Conservation (phyloP, 2,888 invertebrate species). For the Seira sanloemensis region DNA sequence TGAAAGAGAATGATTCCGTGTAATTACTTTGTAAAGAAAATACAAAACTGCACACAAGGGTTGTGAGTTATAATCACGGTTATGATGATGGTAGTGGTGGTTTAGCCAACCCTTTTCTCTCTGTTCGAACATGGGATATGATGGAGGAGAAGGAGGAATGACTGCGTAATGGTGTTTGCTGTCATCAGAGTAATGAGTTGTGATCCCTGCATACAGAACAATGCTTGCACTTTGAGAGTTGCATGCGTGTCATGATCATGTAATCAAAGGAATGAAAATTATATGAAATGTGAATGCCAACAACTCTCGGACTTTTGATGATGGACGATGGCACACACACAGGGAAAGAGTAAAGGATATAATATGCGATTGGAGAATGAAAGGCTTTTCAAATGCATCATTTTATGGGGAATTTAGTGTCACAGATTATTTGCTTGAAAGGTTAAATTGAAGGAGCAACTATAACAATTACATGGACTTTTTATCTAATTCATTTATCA, state of each 20-base stretch:
- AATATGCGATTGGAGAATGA: background rate
- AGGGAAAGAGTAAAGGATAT: background rate
- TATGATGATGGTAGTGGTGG: constrained; percentile 1
- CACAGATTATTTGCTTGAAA: no score
- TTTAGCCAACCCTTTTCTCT: background rate
- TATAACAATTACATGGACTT: no score
- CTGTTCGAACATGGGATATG: background rate
- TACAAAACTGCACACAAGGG: no score
- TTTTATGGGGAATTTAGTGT: no score
- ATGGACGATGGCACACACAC: background rate
- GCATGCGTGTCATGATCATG: constrained; percentile 21
- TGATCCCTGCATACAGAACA: constrained; percentile 43
- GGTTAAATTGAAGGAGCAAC: no score
- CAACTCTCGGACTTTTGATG: constrained; percentile 2
- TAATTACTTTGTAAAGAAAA: constrained; percentile 33
- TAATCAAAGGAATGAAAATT: constrained; percentile 24
- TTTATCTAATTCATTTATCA: no score
- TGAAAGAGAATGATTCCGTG: constrained; percentile 27
- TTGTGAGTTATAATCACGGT: no score
- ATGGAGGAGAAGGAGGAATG: constrained; percentile 1
- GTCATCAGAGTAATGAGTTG: constrained; percentile 60
- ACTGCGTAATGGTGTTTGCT: constrained; percentile 19
- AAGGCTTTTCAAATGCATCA: constrained; percentile 19
- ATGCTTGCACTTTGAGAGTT: constrained; percentile 3
- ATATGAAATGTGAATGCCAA: background rate